A percentile compares a stretch with the other conserved stretches of the same genome.
These are phyloP conservation scores for Heterohyrax brucei DNA, from an alignment of 2,797 vertebrate species.

Conservation along the genomic window DNA sequence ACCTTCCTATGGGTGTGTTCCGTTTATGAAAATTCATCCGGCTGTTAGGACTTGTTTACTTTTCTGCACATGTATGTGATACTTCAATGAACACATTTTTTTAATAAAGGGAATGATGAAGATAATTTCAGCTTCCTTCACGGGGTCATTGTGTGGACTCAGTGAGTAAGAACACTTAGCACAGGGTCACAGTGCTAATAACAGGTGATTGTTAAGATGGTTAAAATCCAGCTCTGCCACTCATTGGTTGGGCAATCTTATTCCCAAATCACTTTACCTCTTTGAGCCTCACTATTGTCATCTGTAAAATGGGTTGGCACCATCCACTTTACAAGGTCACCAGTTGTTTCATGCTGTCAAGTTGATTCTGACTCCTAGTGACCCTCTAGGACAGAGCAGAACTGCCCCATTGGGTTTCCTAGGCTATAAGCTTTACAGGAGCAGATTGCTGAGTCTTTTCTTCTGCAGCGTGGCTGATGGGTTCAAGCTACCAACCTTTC, in stretches of 20 bases:
- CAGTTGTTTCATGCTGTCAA: neutral
- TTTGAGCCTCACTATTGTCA: neutral
- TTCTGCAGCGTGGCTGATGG: neutral
- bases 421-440: neutral
- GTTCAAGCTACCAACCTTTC: neutral
- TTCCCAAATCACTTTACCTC: neutral
- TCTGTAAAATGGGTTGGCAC: constrained; percentile 7
- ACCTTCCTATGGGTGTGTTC: neutral
- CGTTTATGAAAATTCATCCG: neutral
- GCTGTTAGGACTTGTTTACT: neutral
- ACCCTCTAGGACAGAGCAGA: neutral
- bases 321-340: neutral
- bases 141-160: neutral
- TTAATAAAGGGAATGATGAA: neutral
- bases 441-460: neutral
- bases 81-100: neutral
- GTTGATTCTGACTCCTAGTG: neutral
- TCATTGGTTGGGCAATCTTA: neutral
- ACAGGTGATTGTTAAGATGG: neutral
- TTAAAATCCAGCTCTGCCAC: neutral
- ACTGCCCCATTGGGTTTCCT: neutral
- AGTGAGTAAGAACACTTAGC: too few relatives aligned
- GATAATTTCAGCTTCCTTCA: neutral
- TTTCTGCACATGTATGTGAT: neutral
- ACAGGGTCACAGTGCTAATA: too few relatives aligned